Conservation (phyloP, 2,797 vertebrate genomes). For the Mastacembelus armatus region DNA sequence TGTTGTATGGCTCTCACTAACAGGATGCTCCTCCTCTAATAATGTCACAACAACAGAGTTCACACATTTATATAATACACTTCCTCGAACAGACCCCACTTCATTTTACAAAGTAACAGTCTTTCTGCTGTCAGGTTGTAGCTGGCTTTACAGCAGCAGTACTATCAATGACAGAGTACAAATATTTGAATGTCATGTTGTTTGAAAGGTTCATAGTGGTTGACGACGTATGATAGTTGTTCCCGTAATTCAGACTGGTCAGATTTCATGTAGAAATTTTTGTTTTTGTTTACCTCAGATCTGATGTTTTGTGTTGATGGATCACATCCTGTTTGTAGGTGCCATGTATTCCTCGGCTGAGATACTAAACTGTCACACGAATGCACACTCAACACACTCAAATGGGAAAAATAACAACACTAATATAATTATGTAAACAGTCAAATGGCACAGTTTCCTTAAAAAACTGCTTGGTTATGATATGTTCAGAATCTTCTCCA, state of each 20-base stretch:
- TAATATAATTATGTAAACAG: no score
- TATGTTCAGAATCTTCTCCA: no score
- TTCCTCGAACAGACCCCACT: slow-evolving; percentile 66
- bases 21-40: slow-evolving; percentile 71
- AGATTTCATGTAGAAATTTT: slow-evolving; percentile 11
- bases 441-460: no score
- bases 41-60: slow-evolving; percentile 74
- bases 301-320: no score
- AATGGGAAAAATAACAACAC: no score
- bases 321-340: no score
- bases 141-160: slow-evolving; percentile 61
- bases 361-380: no score
- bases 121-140: slow-evolving; percentile 49
- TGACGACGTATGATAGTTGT: slow-evolving; percentile 44
- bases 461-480: no score
- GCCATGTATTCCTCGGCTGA: no score
- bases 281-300: no score
- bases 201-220: slow-evolving; percentile 23
- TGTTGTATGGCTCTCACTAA: slow-evolving; percentile 72
- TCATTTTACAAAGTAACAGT: slow-evolving; percentile 69
- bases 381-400: no score
- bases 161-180: slow-evolving; percentile 54
- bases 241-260: slow-evolving; percentile 26
- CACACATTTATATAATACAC: slow-evolving; percentile 73
- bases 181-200: slow-evolving; percentile 62